A percentile compares a stretch with the other conserved stretches of the same genome.
phyloP scores from a whole-genome alignment of 2,888 invertebrate genomes.

The Ganaspis brasiliensis region DNA sequence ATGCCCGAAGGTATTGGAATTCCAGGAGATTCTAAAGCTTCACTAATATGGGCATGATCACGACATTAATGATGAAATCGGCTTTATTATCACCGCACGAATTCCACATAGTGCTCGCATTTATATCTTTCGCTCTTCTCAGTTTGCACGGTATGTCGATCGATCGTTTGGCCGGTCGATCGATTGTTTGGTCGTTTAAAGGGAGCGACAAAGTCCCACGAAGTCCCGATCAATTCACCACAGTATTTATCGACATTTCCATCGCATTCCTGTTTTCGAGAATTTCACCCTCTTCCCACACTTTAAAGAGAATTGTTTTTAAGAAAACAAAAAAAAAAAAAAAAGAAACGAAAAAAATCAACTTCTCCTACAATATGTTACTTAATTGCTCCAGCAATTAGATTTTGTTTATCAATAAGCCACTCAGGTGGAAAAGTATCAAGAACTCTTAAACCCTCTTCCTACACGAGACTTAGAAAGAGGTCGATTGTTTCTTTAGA shows the following conservation, averaged over 20 bases:
- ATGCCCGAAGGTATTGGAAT: background rate
- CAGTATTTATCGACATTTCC: slow-evolving; percentile 39
- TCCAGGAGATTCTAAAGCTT: background rate
- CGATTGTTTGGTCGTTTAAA: slow-evolving; percentile 51
- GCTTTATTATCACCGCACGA: slow-evolving; percentile 67
- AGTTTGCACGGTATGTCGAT: slow-evolving; percentile 4
- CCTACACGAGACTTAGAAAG: slow-evolving; percentile 12
- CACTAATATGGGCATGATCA: slow-evolving; percentile 53
- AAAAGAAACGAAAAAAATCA: slow-evolving; percentile 40
- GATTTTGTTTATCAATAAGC: slow-evolving; percentile 15
- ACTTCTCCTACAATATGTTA: slow-evolving; percentile 39
- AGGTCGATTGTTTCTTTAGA: slow-evolving; percentile 19
- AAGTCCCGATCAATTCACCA: slow-evolving; percentile 46
- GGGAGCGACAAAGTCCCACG: slow-evolving; percentile 33
- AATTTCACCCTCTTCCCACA: slow-evolving; percentile 44
- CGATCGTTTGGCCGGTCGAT: slow-evolving; percentile 24
- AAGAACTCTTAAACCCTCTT: slow-evolving; percentile 15
- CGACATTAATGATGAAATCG: slow-evolving; percentile 66
- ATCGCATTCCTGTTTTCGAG: slow-evolving; percentile 30
- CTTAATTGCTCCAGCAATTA: slow-evolving; percentile 14
- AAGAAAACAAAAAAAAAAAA: slow-evolving; percentile 26
- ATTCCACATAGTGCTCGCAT: slow-evolving; percentile 29
- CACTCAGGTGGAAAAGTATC: slow-evolving; percentile 4
- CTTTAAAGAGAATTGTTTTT: slow-evolving; percentile 51
- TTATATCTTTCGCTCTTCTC: slow-evolving; percentile 51